Percentiles rank a stretch among this genome's conserved stretches.
These are phyloP conservation scores for Ischnus inquisitorius DNA, from an alignment of 2,888 invertebrate species.

Conservation along the genomic window DNA sequence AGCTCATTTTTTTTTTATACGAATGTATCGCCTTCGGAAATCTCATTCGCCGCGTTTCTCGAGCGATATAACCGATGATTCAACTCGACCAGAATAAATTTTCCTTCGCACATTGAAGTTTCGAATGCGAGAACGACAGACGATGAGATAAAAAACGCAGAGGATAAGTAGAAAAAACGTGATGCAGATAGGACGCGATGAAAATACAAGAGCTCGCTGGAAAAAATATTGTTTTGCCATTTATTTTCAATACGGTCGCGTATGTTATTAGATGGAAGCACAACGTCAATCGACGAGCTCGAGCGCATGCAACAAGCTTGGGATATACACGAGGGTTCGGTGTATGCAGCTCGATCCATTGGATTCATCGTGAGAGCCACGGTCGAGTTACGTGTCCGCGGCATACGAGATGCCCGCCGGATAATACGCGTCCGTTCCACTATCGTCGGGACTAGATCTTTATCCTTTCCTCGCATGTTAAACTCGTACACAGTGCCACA, in stretches of 20 bases:
- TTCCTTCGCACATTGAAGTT: no score
- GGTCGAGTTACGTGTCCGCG: conserved; percentile 59
- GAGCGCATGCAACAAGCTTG: neutral
- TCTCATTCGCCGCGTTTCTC: no score
- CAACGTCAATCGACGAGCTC: conserved; percentile 55
- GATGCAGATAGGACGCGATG: no score
- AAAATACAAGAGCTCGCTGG: neutral
- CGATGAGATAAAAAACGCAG: no score
- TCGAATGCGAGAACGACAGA: no score
- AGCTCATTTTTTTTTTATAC: no score
- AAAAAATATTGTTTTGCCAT: neutral
- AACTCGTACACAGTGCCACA: neutral
- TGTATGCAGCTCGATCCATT: neutral
- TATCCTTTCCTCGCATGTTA: conserved; percentile 41
- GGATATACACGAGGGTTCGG: conserved; percentile 27
- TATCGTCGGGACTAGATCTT: conserved; percentile 51
- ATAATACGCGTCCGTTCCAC: conserved; percentile 51
- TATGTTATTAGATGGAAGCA: conserved; percentile 39
- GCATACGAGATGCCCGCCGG: conserved; percentile 47
- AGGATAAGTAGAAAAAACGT: no score
- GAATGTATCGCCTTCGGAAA: no score
- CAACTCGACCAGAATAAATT: no score
- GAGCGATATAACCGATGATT: no score
- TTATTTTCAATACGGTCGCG: neutral
- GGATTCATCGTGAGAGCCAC: conserved; percentile 34